Evolutionary conservation across 2,888 invertebrate genomes (phyloP).

Genomic region (Nomada ferruginata): DNA sequence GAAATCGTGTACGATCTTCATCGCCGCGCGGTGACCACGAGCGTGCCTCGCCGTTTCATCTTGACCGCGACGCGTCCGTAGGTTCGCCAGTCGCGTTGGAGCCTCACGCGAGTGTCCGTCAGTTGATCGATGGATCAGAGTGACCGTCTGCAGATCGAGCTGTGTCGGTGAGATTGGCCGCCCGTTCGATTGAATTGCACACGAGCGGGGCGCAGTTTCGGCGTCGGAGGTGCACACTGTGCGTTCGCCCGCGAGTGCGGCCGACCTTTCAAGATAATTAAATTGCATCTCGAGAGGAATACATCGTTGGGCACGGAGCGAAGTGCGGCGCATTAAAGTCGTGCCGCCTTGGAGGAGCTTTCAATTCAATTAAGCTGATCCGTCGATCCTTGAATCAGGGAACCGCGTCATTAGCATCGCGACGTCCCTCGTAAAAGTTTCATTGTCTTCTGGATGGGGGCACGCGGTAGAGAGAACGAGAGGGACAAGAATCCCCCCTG

Average conservation of each 20-base stretch:
- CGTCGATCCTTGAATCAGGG: conserved; percentile 12
- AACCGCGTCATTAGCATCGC: conserved; percentile 23
- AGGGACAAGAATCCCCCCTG: not conserved
- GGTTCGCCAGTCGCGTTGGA: not conserved
- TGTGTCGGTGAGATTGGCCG: conserved; percentile 4
- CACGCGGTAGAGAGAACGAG: not conserved
- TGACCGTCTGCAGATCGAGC: conserved; percentile 28
- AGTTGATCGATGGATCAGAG: not conserved
- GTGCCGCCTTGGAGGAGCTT: conserved; percentile 12
- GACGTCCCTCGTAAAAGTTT: conserved; percentile 17
- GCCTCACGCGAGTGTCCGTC: not conserved
- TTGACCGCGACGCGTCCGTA: too few species aligned
- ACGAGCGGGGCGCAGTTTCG: not conserved
- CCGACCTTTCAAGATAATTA: conserved; percentile 23
- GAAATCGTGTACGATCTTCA: not conserved
- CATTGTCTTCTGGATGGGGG: not conserved
- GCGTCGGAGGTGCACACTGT: not conserved
- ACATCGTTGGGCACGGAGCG: not conserved
- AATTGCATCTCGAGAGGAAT: conserved; percentile 1
- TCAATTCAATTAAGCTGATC: conserved; percentile 42
- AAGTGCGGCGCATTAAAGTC: conserved; percentile 11
- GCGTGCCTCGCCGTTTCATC: not conserved
- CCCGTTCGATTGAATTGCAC: conserved; percentile 34
- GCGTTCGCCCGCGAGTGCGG: not conserved
- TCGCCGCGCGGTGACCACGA: not conserved